Conservation (phyloP, 1,140 invertebrate genomes). For the Lepidurus apus region DNA sequence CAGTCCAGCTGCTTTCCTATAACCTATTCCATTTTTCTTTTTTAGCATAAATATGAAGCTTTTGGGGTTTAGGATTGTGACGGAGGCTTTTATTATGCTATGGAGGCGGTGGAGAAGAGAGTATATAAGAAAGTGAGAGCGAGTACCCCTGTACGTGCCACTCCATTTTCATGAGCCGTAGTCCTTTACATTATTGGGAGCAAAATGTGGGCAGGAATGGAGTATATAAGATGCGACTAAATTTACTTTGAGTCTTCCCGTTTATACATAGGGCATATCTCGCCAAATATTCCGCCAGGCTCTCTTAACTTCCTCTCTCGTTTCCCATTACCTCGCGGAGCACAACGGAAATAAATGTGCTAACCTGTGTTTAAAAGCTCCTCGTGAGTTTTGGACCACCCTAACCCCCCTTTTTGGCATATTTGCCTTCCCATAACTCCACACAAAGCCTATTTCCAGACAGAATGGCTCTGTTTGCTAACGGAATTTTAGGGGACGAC, state of each 20-base stretch:
- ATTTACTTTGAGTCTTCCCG: no score
- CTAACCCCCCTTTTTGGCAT: neutral
- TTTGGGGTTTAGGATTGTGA: neutral
- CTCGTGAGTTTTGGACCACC: neutral
- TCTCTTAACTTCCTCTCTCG: neutral
- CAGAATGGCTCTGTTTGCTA: slow-evolving; percentile 4
- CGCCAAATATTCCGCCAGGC: neutral
- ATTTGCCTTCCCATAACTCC: slow-evolving; percentile 15
- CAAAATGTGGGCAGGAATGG: no score
- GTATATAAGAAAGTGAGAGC: neutral
- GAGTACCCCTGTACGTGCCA: neutral
- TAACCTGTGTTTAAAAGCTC: slow-evolving; percentile 11
- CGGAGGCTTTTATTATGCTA: neutral
- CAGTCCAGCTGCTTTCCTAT: neutral
- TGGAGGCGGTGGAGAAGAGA: neutral
- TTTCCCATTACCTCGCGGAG: neutral
- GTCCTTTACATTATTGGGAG: no score
- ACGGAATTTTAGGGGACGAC: neutral
- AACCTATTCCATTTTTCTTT: neutral
- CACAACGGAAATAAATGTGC: slow-evolving; percentile 20
- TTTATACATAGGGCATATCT: no score
- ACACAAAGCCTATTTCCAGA: slow-evolving; percentile 16
- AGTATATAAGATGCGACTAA: no score
- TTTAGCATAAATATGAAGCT: neutral
- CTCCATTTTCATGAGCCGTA: neutral